phyloP scores from a whole-genome alignment of 2,888 invertebrate species.

The Tenthredo livida region DNA sequence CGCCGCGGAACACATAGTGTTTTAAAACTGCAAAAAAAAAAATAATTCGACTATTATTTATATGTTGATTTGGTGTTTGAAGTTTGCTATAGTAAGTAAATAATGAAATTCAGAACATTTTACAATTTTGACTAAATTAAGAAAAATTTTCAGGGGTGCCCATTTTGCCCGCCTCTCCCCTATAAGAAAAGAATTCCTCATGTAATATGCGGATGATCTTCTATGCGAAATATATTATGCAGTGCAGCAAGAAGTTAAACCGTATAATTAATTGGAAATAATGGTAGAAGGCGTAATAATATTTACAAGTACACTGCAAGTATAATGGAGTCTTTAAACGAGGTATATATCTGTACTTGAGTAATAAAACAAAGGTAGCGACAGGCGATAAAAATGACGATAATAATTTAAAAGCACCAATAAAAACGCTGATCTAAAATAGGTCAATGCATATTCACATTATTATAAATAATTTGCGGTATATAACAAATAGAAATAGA shows the following conservation, averaged over 20 bases:
- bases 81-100: too few species aligned
- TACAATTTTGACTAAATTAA: too few species aligned
- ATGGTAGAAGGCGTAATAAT: not conserved
- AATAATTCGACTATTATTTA: too few species aligned
- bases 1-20: too few species aligned
- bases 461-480: conserved; percentile 16
- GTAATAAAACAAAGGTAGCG: not conserved
- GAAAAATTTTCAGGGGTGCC: too few species aligned
- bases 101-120: too few species aligned
- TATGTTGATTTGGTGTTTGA: too few species aligned
- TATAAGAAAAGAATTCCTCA: not conserved
- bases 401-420: not conserved
- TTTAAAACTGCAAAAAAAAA: too few species aligned
- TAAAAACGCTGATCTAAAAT: conserved; percentile 2
- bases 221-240: not conserved
- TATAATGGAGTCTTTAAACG: not conserved
- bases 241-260: not conserved
- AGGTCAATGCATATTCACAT: conserved; percentile 18
- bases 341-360: not conserved
- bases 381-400: conserved; percentile 18
- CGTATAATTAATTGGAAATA: not conserved
- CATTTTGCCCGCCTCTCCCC: too few species aligned
- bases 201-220: not conserved
- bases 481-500: conserved; percentile 12
- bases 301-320: not conserved